These are phyloP conservation scores for human (Homo sapiens) DNA, from an alignment of 2,113 vertebrate genomes.

Conservation along the genomic window GRCh38 chr2:7602501-7603000, in stretches of 20 bases:
- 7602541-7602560: neutral
- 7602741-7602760: neutral
- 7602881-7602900: neutral
- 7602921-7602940: neutral
- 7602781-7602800: neutral
- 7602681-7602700: neutral
- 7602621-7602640: neutral
- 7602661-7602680: neutral
- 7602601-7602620: neutral
- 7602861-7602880: neutral
- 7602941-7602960: neutral
- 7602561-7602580: neutral
- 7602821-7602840: neutral
- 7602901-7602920: neutral
- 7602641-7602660: neutral
- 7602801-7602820: neutral
- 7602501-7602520: neutral
- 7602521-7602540: neutral
- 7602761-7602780: neutral
- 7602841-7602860: neutral
- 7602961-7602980: neutral
- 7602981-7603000: neutral
- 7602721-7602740: neutral
- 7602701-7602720: neutral
- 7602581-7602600: neutral